A percentile compares a stretch with the other conserved stretches of the same genome.
Conservation (phyloP, 2,888 invertebrate species). For the Lasiommata megera region DNA sequence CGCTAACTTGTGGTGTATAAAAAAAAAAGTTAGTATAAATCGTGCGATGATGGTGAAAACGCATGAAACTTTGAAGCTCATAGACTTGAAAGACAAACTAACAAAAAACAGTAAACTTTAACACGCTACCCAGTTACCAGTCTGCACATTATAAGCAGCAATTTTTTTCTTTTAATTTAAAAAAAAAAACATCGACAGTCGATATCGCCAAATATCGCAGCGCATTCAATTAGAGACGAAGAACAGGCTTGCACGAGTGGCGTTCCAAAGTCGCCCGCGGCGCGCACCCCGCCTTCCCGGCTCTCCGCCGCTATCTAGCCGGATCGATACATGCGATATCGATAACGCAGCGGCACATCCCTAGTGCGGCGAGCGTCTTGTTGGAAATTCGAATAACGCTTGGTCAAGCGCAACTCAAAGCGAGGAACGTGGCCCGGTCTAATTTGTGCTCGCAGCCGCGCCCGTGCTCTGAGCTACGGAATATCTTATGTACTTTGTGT, state of each 20-base stretch:
- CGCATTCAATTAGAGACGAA: slow-evolving; percentile 72
- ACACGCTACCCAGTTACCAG: too few species aligned
- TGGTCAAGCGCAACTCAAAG: slow-evolving; percentile 77
- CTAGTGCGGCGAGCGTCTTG: slow-evolving; percentile 63
- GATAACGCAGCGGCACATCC: slow-evolving; percentile 50
- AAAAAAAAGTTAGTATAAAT: too few species aligned
- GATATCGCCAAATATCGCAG: slow-evolving; percentile 50
- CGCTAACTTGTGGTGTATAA: too few species aligned
- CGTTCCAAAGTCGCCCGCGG: slow-evolving; percentile 62
- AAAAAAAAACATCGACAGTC: slow-evolving; percentile 34
- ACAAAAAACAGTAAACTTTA: too few species aligned
- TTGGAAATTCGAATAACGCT: slow-evolving; percentile 75
- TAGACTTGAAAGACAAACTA: too few species aligned
- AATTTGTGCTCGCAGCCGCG: slow-evolving; percentile 59
- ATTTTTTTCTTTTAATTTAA: too few species aligned
- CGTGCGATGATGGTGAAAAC: too few species aligned
- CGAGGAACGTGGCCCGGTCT: slow-evolving; percentile 62
- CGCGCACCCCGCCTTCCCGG: slow-evolving; percentile 33
- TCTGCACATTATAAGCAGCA: too few species aligned
- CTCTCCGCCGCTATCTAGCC: slow-evolving; percentile 14
- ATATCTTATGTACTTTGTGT: slow-evolving; percentile 29
- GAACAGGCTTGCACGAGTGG: slow-evolving; percentile 72
- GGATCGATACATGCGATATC: slow-evolving; percentile 68
- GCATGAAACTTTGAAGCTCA: too few species aligned
- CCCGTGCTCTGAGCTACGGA: slow-evolving; percentile 36